Conservation (phyloP, 2,797 vertebrate genomes). For the Sebastes flavidus region DNA sequence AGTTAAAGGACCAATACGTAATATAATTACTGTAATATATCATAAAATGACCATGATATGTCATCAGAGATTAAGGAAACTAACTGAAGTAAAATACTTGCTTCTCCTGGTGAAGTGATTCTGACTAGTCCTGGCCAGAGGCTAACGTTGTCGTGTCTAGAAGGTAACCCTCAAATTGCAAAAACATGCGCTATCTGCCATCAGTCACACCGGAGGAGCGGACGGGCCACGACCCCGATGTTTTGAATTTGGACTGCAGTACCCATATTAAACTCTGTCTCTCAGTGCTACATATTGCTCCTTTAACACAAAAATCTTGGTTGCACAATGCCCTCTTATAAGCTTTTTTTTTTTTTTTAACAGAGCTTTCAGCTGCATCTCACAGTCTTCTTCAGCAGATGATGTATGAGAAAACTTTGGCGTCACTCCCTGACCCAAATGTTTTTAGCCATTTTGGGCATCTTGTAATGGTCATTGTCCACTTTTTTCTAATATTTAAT, state of each 20-base stretch:
- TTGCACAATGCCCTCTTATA: not conserved
- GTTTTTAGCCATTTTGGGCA: not conserved
- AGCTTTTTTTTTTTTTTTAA: not conserved
- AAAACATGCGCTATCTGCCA: too few species aligned
- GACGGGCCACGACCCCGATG: too few species aligned
- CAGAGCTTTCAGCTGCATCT: not conserved
- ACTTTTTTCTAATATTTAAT: not conserved
- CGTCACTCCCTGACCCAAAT: not conserved
- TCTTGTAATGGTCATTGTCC: not conserved
- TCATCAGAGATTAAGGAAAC: too few species aligned
- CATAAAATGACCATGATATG: too few species aligned
- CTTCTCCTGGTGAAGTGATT: too few species aligned
- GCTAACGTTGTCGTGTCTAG: too few species aligned
- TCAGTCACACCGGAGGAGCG: too few species aligned
- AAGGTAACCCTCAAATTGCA: too few species aligned
- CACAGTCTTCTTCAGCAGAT: not conserved
- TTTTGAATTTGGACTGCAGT: too few species aligned
- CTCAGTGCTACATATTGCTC: too few species aligned
- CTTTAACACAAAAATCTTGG: not conserved
- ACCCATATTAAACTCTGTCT: accelerated
- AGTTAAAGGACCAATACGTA: not conserved
- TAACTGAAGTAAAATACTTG: accelerated
- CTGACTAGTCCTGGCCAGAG: too few species aligned
- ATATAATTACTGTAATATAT: too few species aligned
- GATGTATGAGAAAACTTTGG: not conserved